Base-by-base conservation (phyloP, 2,888 invertebrate genomes). In the Bibio marci region DNA sequence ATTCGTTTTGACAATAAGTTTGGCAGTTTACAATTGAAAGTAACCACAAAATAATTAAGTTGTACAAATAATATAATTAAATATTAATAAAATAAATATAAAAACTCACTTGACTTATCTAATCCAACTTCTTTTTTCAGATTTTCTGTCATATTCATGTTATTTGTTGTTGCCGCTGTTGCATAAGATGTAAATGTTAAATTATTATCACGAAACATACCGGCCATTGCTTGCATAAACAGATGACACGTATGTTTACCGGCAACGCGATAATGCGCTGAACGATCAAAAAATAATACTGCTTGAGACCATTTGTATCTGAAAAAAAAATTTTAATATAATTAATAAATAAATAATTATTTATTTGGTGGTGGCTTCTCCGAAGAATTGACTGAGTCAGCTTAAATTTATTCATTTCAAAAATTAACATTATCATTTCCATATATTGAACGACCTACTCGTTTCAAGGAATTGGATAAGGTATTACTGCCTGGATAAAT, bases 211-310 rank as follows among this genome's bases (percentile, higher is more conserved):
- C 64, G 58, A 62, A 68, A 63, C 48, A 58, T 63, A 47, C 74
- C 69, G 37, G 82, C 77, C 45, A 90, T 59, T 1, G 79, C 75
- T 44, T 73, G 72, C 63, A 82, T 79, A 57, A 81, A 70, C 15
- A 88, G 65, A 48, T 74, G 76, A 48, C 90, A 91, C 6, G 82
- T 82, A 44, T 73, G 69, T 11, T 64, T 63, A 0, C 86, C 86
- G 7, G 73, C 77, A 1, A 72, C 64, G 48, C 71, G 67, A 32
- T 64, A 60, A 50, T 76, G 77, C 0, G 80, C 80, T 43, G 76
- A 66, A 11, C 75, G 73, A 48, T 86, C 80, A 58, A 85, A 88
- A 46, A 90, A 62, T 41, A 87, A 63, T 32, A 77, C 72, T 2
- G 77, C 65, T 47, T 74, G 77, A 7, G 63, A 64, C 87, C 87